Conservation (phyloP, 2,888 invertebrate species). For the Nomada ruficornis region DNA sequence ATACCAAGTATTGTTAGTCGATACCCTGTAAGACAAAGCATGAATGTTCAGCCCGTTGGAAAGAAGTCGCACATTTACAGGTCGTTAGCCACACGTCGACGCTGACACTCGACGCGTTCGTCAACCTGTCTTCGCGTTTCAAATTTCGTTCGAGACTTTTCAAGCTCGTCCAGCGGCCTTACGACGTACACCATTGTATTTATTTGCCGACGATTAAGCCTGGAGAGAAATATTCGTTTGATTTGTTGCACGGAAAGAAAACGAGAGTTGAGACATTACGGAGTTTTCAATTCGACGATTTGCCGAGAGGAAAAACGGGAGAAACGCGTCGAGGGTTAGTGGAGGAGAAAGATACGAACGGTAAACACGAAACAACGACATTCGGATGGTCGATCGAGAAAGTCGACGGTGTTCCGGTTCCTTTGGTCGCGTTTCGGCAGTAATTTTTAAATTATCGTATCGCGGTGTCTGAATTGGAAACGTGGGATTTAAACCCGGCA, state of each 20-base stretch:
- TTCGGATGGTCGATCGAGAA: slow-evolving; percentile 5
- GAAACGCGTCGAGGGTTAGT: slow-evolving; percentile 35
- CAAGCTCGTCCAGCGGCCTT: neutral
- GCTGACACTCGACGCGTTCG: slow-evolving; percentile 46
- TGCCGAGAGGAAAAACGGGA: neutral
- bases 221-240: too few relatives aligned
- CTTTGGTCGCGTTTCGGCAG: neutral
- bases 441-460: too few relatives aligned
- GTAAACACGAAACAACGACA: slow-evolving; percentile 43
- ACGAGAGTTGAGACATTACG: too few relatives aligned
- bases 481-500: slow-evolving; percentile 11
- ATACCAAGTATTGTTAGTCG: slow-evolving; percentile 73
- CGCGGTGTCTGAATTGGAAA: too few relatives aligned
- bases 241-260: too few relatives aligned
- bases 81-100: slow-evolving; percentile 33
- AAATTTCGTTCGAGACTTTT: neutral
- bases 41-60: slow-evolving; percentile 63
- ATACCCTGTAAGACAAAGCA: slow-evolving; percentile 70
- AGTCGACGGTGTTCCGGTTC: slow-evolving; percentile 6
- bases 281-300: too few relatives aligned
- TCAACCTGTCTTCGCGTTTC: slow-evolving; percentile 29
- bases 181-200: neutral
- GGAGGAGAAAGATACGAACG: slow-evolving; percentile 29
- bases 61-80: slow-evolving; percentile 47
- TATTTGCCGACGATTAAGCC: neutral